These are phyloP conservation scores for Ammodytes dubius DNA, from an alignment of 2,113 vertebrate species.

Conservation along the genomic window DNA sequence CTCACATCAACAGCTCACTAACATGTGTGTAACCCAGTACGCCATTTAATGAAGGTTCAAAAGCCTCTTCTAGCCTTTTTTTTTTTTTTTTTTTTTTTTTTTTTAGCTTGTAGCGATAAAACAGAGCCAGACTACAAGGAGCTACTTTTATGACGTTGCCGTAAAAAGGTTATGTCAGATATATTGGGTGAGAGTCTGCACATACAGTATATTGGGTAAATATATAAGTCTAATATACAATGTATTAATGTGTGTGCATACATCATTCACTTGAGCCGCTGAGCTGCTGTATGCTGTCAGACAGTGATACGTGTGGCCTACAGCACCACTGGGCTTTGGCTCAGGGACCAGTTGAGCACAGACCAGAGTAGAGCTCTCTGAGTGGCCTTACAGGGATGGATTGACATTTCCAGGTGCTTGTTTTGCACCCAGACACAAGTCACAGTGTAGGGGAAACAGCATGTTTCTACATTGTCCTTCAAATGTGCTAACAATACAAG, in stretches of 20 bases:
- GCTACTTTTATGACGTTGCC: conserved; percentile 23
- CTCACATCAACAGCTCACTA: conserved; percentile 57
- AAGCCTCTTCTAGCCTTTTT: not conserved
- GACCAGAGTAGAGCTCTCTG: not conserved
- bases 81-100: conserved; percentile 17
- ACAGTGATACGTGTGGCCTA: not conserved
- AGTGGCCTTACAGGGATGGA: conserved; percentile 1
- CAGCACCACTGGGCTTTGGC: not conserved
- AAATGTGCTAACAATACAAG: not conserved
- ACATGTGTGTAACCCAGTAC: conserved; percentile 51
- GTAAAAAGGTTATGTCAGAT: conserved; percentile 14
- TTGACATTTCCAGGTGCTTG: conserved; percentile 42
- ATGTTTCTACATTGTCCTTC: conserved; percentile 2
- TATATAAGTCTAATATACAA: no score
- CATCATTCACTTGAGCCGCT: not conserved
- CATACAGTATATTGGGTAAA: not conserved
- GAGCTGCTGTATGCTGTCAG: not conserved
- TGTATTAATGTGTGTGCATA: not conserved
- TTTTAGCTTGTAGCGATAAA: conserved; percentile 35
- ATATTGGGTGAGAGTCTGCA: not conserved
- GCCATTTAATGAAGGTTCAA: conserved; percentile 53
- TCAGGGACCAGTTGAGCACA: not conserved
- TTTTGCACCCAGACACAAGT: conserved; percentile 1
- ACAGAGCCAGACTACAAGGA: conserved; percentile 24
- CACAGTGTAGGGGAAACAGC: not conserved